Percentiles rank a stretch among this genome's conserved stretches.
These are phyloP conservation scores for Bothrops jararaca DNA, from an alignment of 2,113 vertebrate genomes.

Conservation along the genomic window DNA sequence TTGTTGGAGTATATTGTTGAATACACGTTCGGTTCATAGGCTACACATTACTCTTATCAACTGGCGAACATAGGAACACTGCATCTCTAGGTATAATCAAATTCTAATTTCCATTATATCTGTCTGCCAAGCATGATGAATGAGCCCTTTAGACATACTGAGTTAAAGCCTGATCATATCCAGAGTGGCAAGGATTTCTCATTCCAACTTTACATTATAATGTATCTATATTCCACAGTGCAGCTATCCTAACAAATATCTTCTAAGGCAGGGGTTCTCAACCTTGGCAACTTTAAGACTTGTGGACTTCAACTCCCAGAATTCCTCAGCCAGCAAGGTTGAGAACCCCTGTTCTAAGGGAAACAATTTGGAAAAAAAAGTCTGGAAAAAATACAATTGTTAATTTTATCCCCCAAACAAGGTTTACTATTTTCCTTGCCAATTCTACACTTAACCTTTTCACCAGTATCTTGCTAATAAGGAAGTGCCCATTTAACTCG, in stretches of 20 bases:
- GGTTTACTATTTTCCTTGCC: not conserved
- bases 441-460: not conserved
- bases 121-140: not conserved
- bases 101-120: not conserved
- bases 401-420: not conserved
- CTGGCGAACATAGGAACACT: not conserved
- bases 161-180: not conserved
- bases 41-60: not conserved
- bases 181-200: not conserved
- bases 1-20: not conserved
- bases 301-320: too few species aligned
- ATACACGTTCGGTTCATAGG: not conserved
- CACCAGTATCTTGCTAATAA: not conserved
- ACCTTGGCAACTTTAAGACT: too few species aligned
- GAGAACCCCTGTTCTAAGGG: too few species aligned
- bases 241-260: not conserved
- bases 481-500: not conserved
- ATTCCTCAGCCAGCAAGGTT: too few species aligned
- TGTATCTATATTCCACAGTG: not conserved
- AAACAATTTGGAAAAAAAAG: not conserved
- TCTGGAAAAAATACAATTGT: not conserved
- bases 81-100: not conserved
- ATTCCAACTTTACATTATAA: not conserved
- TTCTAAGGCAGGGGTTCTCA: too few species aligned
- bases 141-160: not conserved